Evolutionary conservation across 2,113 vertebrate species (phyloP), one percentile per base, ranked within the genome.

Genomic region (Neolamprologus devosi): DNA sequence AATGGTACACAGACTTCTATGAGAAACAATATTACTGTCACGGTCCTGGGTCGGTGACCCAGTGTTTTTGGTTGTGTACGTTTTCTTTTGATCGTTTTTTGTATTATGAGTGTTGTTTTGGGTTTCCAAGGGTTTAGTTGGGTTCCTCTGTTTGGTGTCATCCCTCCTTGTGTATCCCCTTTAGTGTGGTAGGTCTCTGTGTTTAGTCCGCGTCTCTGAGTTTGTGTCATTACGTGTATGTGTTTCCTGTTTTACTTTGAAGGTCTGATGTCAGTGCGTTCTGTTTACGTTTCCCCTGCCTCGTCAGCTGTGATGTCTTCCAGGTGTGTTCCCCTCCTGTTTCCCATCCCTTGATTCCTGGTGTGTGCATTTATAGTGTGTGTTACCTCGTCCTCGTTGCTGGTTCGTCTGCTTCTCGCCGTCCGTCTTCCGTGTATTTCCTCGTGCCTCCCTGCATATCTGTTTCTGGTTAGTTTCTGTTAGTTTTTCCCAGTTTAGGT

Each of bases 361-460:
- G 4, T 58, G 23, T 58, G 23, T 58, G 55, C 3, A 28, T 58
- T 16, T 28, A 58, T 58, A 58, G 23, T 58, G 23, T 57, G 55
- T 9, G 55, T 58, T 9, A 57, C 54, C 54, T 57, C 7, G 54
- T 28, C 23, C 54, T 57, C 3, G 4, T 57, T 28, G 55, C 7
- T 16, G 13, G 7, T 57, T 57, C 2, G 7, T 28, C 23, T 57
- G 55, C 7, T 2, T 16, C 54, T 16, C 55, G 5, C 55, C 1
- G 13, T 57, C 23, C 4, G 7, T 16, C 23, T 58, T 58, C 8
- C 4, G 0, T 58, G 55, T 1, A 17, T 30, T 58, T 58, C 57
- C 57, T 0, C 2, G 0, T 58, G 0, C 57, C 26, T 17, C 26
- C 55, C 26, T 58, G 57, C 57, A 30, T 58, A 9, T 30, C 57